Percentiles rank a stretch among this genome's conserved stretches.
Evolutionary conservation across 2,888 invertebrate genomes (phyloP).

Genomic region (Patella pellucida): DNA sequence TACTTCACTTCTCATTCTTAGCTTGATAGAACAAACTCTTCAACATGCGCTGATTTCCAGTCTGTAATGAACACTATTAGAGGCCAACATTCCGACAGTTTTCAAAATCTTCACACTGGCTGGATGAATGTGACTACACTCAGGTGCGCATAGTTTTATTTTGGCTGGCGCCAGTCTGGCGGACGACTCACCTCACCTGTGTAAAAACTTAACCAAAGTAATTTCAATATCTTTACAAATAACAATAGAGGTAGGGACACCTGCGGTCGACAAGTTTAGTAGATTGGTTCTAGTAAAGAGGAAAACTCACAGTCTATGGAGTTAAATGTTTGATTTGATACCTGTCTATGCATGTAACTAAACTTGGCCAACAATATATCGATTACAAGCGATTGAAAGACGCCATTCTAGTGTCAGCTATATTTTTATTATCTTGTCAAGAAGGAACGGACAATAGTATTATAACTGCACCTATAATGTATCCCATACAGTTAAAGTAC

Average conservation of each 20-base stretch:
- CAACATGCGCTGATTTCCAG: background rate
- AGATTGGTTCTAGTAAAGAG: background rate
- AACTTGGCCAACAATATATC: background rate
- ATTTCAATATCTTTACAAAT: slow-evolving; percentile 12
- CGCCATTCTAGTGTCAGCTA: slow-evolving; percentile 6
- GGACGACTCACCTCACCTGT: slow-evolving; percentile 9
- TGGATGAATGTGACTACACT: slow-evolving; percentile 11
- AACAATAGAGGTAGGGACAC: slow-evolving; percentile 5
- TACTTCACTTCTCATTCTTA: slow-evolving; percentile 10
- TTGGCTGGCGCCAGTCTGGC: slow-evolving; percentile 12
- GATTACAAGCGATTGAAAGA: background rate
- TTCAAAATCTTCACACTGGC: slow-evolving; percentile 1
- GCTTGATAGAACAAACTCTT: background rate
- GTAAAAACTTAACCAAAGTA: slow-evolving; percentile 11
- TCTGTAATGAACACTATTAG: background rate
- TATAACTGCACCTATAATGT: too few species aligned
- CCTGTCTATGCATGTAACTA: slow-evolving; percentile 5
- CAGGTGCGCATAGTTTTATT: slow-evolving; percentile 6
- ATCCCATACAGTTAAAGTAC: too few species aligned
- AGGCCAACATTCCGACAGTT: slow-evolving; percentile 4
- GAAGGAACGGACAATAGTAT: too few species aligned
- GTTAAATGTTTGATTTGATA: slow-evolving; percentile 3
- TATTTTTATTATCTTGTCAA: background rate
- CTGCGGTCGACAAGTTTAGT: slow-evolving; percentile 7
- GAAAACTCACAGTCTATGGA: background rate